Evolutionary conservation across 2,113 vertebrate species (phyloP).

Genomic region (Arizona elegans): DNA sequence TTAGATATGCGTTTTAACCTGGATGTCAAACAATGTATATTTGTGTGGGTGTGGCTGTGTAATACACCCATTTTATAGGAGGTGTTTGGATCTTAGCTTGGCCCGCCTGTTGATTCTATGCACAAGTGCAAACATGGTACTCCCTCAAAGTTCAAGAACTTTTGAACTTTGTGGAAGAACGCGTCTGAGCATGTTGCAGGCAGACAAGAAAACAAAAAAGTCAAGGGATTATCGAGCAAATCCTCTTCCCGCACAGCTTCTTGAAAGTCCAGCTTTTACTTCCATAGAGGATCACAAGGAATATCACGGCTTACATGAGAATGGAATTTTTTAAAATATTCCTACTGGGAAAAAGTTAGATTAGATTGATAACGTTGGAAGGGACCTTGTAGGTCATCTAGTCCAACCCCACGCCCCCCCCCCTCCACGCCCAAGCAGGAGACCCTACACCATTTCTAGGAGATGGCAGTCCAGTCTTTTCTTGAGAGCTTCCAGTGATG

Average conservation of each 20-base stretch:
- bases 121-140: background rate
- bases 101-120: background rate
- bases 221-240: background rate
- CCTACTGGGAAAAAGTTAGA: background rate
- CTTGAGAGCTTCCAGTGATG: too few species aligned
- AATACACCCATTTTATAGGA: background rate
- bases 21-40: background rate
- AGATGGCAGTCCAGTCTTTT: too few species aligned
- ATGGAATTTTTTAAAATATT: background rate
- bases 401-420: too few species aligned
- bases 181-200: background rate
- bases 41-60: background rate
- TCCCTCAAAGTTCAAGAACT: background rate
- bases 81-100: background rate
- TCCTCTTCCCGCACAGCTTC: background rate
- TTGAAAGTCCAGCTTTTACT: background rate
- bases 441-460: too few species aligned
- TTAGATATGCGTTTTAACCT: background rate
- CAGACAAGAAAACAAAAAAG: background rate
- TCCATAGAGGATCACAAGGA: background rate
- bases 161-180: background rate
- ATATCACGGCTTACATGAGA: background rate
- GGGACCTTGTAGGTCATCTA: too few species aligned
- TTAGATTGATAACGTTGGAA: too few species aligned
- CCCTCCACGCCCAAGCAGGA: too few species aligned